Evolutionary conservation across 1,140 invertebrate genomes (phyloP).

Genomic region (Anastrepha obliqua): DNA sequence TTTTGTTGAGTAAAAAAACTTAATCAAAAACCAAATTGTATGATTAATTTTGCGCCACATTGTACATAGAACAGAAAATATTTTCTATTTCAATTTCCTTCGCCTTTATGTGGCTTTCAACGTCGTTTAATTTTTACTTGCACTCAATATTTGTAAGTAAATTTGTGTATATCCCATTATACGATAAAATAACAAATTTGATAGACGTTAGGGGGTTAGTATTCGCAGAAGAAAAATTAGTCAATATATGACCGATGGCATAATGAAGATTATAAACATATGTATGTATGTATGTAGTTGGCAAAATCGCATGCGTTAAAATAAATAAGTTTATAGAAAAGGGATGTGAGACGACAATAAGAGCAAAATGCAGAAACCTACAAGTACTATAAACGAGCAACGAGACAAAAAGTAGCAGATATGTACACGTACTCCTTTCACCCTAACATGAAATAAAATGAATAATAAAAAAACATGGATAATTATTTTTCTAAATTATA

Average conservation of each 20-base stretch:
- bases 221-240: conserved; percentile 25
- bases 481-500: too few relatives aligned
- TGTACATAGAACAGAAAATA: too few relatives aligned
- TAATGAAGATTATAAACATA: neutral
- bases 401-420: neutral
- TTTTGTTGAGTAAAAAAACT: too few relatives aligned
- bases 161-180: neutral
- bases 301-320: neutral
- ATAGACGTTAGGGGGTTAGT: neutral
- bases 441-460: too few relatives aligned
- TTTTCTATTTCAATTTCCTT: too few relatives aligned
- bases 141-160: neutral
- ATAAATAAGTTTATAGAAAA: neutral
- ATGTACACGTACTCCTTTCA: neutral
- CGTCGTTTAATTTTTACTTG: too few relatives aligned
- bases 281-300: neutral
- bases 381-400: neutral
- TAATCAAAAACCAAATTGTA: too few relatives aligned
- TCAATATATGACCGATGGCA: neutral
- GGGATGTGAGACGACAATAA: neutral
- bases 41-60: too few relatives aligned
- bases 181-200: neutral
- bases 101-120: too few relatives aligned
- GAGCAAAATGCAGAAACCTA: too few relatives aligned
- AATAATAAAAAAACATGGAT: too few relatives aligned